Conservation (phyloP, 2,797 vertebrate species). For the Furcifer pardalis region DNA sequence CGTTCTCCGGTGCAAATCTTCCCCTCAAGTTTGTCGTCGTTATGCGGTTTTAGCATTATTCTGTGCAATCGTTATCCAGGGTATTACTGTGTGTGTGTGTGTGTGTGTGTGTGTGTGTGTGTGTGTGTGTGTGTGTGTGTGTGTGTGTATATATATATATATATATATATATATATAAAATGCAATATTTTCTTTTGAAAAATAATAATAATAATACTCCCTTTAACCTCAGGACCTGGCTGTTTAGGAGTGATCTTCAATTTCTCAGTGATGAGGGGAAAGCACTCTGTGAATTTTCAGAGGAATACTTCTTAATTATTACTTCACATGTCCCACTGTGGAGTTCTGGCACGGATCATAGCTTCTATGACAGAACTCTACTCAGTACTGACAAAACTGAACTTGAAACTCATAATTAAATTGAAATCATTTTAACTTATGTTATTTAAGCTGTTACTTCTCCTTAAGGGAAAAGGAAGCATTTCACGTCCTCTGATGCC, state of each 20-base stretch:
- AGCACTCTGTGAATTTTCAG: background rate
- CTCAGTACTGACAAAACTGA: background rate
- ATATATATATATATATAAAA: no score
- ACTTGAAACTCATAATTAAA: slow-evolving; percentile 16
- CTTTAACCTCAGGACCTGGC: background rate
- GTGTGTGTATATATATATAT: no score
- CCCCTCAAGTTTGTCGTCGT: no score
- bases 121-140: no score
- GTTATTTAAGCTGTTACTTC: background rate
- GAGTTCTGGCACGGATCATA: background rate
- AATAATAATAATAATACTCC: background rate
- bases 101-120: no score
- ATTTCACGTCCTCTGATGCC: slow-evolving; percentile 18
- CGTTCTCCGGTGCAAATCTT: no score
- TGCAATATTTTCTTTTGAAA: no score
- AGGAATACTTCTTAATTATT: slow-evolving; percentile 2
- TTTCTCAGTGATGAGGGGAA: background rate
- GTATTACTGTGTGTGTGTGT: no score
- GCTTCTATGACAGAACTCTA: background rate
- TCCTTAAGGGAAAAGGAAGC: background rate
- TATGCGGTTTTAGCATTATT: no score
- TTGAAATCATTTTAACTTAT: slow-evolving; percentile 17
- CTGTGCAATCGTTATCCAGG: no score
- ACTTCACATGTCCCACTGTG: background rate
- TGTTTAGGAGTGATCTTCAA: background rate